Evolutionary conservation across 2,113 vertebrate species (phyloP), one percentile per base, ranked within the genome.

Genomic region (Coryphaenoides rupestris): DNA sequence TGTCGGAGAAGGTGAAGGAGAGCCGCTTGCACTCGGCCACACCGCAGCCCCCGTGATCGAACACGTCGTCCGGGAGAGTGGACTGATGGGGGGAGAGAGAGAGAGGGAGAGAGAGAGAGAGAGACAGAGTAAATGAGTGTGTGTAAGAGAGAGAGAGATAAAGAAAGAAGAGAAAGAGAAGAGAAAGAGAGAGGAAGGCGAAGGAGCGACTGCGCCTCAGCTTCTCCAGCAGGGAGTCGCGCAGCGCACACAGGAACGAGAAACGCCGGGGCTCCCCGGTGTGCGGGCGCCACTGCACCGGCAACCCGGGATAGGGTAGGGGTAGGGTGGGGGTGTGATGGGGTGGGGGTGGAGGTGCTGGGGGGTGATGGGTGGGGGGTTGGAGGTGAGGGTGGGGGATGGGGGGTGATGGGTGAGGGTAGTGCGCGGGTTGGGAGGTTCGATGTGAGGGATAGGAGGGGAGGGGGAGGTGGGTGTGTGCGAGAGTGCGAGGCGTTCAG

Each of bases 221-320:
- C 89, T 94, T 96, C 90, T 97, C 95, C 87, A 98, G 91, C 86
- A 98, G 92, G 83, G 92, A 89, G 82, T 95, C 94, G 78, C 94
- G 91, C 77, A 98, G 93, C 87, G 90, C 90, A 83, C 93, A 92
- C 89, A 96, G 91, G 89, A 97, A 93, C 80, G 95, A 91, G 81
- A 94, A 83, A 82, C 91, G 89, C 63, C 90, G 93, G 86, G 85
- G 93, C 88, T 93, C 91, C 81, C 90, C 91, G 4, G 92, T 89
- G 63, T 89, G 88, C 28, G 90, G 91, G 74, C 91, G 89, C 94
- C 94, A 95, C 88, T 93, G 93, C 94, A 95, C 55, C 69, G 62
- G 46, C n/a, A 78, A 65, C 60, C n/a, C 58, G 15, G 47, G 60
- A 74, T 62, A 60, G 21, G 73, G 72, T 62, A 74, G 14, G 16